Conservation (phyloP, 1,140 invertebrate genomes). For the Cydia splendana region DNA sequence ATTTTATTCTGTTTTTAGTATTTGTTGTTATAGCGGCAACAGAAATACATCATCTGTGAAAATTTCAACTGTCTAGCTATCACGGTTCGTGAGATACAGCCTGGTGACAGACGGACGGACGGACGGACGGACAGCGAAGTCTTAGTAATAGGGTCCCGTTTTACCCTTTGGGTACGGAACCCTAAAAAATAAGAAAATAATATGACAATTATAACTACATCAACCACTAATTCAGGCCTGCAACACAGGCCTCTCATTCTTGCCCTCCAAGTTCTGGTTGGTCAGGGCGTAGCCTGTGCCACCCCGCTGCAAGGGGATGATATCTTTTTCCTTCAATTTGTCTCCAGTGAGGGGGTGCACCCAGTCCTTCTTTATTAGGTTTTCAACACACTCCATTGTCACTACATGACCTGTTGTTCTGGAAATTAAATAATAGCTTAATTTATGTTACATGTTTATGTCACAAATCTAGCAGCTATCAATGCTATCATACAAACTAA, state of each 20-base stretch:
- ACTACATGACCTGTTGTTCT: conserved; percentile 91
- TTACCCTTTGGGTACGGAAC: too few species aligned
- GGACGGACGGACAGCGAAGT: too few species aligned
- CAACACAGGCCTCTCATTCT: conserved; percentile 92
- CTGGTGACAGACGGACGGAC: too few species aligned
- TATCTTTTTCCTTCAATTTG: conserved; percentile 95
- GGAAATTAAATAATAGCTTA: conserved; percentile 39
- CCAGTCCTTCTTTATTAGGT: conserved; percentile 98
- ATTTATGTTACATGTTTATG: not conserved
- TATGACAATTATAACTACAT: not conserved
- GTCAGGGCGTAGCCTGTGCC: conserved; percentile 96
- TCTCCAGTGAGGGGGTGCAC: conserved; percentile 95
- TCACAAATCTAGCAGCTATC: too few species aligned
- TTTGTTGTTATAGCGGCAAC: too few species aligned
- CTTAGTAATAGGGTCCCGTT: too few species aligned
- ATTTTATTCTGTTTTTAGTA: too few species aligned
- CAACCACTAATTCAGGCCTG: conserved; percentile 83
- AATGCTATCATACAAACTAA: too few species aligned
- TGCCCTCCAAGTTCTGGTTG: conserved; percentile 91
- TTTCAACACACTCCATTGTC: conserved; percentile 97
- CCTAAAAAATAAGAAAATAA: too few species aligned
- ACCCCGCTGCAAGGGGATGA: conserved; percentile 94
- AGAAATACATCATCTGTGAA: too few species aligned
- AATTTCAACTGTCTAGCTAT: too few species aligned
- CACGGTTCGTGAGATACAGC: too few species aligned